These are phyloP conservation scores for Dallia pectoralis DNA, from an alignment of 2,797 vertebrate genomes.

Conservation along the genomic window DNA sequence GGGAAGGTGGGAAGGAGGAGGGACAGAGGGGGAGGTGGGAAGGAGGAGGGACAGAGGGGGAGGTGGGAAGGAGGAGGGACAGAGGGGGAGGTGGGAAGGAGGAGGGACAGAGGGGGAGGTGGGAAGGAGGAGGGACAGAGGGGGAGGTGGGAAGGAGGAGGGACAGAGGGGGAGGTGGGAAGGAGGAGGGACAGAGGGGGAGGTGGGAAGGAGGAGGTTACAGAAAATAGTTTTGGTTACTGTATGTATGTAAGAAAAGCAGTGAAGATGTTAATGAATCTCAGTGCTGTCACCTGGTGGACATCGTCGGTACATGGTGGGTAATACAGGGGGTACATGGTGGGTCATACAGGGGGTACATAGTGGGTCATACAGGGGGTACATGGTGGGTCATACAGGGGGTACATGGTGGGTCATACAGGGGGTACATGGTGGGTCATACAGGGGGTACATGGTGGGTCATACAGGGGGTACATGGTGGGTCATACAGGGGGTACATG, in stretches of 20 bases:
- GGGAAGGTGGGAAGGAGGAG: too few species aligned
- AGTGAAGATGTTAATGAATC: neutral
- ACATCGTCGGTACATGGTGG: neutral
- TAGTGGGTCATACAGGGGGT: too few species aligned
- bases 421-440: too few species aligned
- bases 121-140: neutral
- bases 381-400: too few species aligned
- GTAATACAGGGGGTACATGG: too few species aligned
- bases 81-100: neutral
- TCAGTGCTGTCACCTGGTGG: neutral
- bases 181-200: neutral
- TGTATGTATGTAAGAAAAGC: neutral
- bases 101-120: neutral
- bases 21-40: too few species aligned
- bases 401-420: too few species aligned
- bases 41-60: neutral
- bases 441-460: too few species aligned
- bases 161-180: too few species aligned
- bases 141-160: neutral
- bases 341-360: too few species aligned
- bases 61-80: neutral
- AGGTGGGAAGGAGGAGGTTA: neutral
- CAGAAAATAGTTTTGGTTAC: neutral
- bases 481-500: too few species aligned
- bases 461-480: too few species aligned